Base-by-base conservation (phyloP, 64 coral and sea anemone species). In the Cladopsammia gracilis region DNA sequence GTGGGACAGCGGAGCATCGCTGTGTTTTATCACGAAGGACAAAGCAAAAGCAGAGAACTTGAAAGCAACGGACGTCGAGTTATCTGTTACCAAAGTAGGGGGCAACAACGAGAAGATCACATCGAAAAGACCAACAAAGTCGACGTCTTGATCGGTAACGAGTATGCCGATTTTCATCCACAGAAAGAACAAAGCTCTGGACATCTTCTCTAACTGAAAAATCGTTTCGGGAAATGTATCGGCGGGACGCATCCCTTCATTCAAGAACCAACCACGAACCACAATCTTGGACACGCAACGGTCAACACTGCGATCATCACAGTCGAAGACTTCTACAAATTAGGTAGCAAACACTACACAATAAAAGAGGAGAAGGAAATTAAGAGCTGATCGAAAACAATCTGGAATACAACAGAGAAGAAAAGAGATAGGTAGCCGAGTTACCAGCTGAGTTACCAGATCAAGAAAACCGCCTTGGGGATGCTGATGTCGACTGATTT, bases 401-500 rank as follows among this genome's bases (percentile, higher is more conserved):
- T 7, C 83, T 93, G 25, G 2, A 46, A 46, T 87, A 43, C 64
- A 62, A 93, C 6, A 48, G 15, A 58, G 11, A 93, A 78, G 18
- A 64, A 14, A 76, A 65, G 46, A 58, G 18, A 25, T 86, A 78
- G 51, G n/a, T 64, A 48, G 47, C 54, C 11, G 79, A 74, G 62
- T 87, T 87, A 20, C 83, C 90, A 9, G 10, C 5, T 6, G 71
- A 86, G 60, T 46, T 93, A 73, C 71, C 58, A 15, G 49, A 93
- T 62, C 79, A 78, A 25, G 77, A 85, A 16, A 20, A 82, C 59
- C 19, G 82, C 91, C 11, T 62, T 76, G 22, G 59, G 19, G 22
- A 93, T 62, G 23, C 48, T 93, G 10, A 51, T 86, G 15, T 93
- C 90, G 13, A 93, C 90, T 15, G 91, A 93, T 34, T 34, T 34